Evolutionary conservation across 2,888 invertebrate species (phyloP).

Genomic region (Cryptus armator): DNA sequence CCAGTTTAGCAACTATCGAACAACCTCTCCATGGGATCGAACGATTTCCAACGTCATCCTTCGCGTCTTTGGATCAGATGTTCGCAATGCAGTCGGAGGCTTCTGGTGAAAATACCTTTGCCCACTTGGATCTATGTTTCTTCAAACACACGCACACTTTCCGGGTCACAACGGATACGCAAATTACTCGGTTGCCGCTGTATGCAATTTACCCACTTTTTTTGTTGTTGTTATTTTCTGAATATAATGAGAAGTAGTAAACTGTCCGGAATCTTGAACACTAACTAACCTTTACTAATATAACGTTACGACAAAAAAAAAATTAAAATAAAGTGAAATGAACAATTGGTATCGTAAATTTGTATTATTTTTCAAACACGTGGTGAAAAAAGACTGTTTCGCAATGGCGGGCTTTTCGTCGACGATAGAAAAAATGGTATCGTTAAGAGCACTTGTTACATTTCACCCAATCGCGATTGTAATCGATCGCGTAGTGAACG

Average conservation of each 20-base stretch:
- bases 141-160: background rate
- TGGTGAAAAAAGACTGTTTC: background rate
- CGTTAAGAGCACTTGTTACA: background rate
- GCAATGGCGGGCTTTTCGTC: background rate
- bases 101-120: background rate
- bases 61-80: background rate
- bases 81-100: background rate
- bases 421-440: background rate
- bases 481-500: background rate
- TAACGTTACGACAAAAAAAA: background rate
- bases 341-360: background rate
- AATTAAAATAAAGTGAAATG: background rate
- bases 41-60: conserved; percentile 2
- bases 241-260: background rate
- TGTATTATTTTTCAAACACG: background rate
- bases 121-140: background rate
- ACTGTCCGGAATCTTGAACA: background rate
- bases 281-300: background rate
- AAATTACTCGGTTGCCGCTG: background rate
- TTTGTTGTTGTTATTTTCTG: background rate
- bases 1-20: background rate
- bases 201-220: background rate
- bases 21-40: background rate
- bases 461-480: background rate
- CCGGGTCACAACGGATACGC: conserved; percentile 1